Base-by-base conservation (phyloP, 2,113 vertebrate species). In the Machaerirhynchus nigripectus region DNA sequence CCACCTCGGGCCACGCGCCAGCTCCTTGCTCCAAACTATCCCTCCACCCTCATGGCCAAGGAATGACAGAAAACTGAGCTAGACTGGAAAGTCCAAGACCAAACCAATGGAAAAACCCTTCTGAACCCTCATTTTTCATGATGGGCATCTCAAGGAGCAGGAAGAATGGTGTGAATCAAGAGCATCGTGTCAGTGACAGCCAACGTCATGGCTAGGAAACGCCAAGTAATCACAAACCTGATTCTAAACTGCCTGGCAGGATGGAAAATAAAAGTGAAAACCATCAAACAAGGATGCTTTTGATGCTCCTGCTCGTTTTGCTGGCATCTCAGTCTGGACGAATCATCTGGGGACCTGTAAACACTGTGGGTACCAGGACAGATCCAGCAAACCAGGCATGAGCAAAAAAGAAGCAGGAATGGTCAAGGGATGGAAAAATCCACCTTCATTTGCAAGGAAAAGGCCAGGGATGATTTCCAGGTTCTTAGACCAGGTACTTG, bases 41-140 rank as follows among this genome's bases (percentile, higher is more conserved):
- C 10, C 40, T 50, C 10, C 33, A 87, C 13, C 17, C 24, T 24
- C 40, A 21, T 3, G 2, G 15, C 19, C 79, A 26, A 49, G 87
- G 37, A 46, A 50, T 17, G 63, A 13, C 31, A 44, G 27, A 68
- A 75, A 67, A 47, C 70, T 53, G 61, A 87, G 69, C 49, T 69
- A 23, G 13, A 46, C n/a, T 55, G 42, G 44, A 10, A 68, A 87
- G 5, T 24, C 46, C 65, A 42, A 59, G 35, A 88, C 35, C 30
- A 76, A 89, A 86, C 10, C 15, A 30, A 56, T 0, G 44, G 31
- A 13, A 67, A 84, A 89, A 52, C 24, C 24, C 65, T 56, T 21
- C 44, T 13, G 33, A 76, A 76, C 23, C 37, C 20, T 37, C 3
- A 1, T 47, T 49, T 84, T 68, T 53, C 10, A 28, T 0, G 0